These are phyloP conservation scores for Drosophila guanche DNA, from an alignment of 1,140 invertebrate genomes.

Conservation along the genomic window DNA sequence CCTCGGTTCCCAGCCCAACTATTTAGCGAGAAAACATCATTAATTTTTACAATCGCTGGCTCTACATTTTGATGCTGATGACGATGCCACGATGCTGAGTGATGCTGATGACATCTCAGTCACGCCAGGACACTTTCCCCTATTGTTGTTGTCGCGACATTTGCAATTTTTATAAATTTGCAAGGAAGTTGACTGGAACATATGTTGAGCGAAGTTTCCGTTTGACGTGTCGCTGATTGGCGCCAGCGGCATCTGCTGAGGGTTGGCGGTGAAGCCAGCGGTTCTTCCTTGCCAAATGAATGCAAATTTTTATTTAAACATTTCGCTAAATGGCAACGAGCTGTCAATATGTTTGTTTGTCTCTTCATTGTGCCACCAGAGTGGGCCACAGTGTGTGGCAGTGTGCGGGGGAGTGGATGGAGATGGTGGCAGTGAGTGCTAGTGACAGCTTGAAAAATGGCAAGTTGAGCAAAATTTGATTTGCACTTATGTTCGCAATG, in stretches of 20 bases:
- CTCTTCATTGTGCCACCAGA: slow-evolving; percentile 61
- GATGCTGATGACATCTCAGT: slow-evolving; percentile 63
- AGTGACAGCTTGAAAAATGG: slow-evolving; percentile 73
- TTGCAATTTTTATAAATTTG: slow-evolving; percentile 73
- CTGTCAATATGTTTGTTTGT: slow-evolving; percentile 79
- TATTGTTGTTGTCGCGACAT: slow-evolving; percentile 51
- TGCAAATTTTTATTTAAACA: slow-evolving; percentile 81
- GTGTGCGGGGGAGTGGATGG: slow-evolving; percentile 1
- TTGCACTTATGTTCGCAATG: slow-evolving; percentile 41
- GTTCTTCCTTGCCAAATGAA: slow-evolving; percentile 55
- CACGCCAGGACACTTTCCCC: slow-evolving; percentile 69
- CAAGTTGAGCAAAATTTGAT: slow-evolving; percentile 57
- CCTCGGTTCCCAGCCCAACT: slow-evolving; percentile 66
- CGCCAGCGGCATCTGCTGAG: slow-evolving; percentile 35
- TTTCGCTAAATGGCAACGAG: slow-evolving; percentile 76
- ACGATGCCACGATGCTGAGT: slow-evolving; percentile 32
- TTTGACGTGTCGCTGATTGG: slow-evolving; percentile 71
- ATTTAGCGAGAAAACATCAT: slow-evolving; percentile 71
- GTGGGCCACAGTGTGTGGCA: slow-evolving; percentile 24
- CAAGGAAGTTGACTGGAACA: slow-evolving; percentile 66
- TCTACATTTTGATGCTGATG: slow-evolving; percentile 58
- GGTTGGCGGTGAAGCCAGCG: not conserved
- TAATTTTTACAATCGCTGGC: slow-evolving; percentile 59
- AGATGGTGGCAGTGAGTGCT: slow-evolving; percentile 44
- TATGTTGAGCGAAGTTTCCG: slow-evolving; percentile 51